phyloP scores from a whole-genome alignment of 2,888 invertebrate genomes.

The Aquatica leii region DNA sequence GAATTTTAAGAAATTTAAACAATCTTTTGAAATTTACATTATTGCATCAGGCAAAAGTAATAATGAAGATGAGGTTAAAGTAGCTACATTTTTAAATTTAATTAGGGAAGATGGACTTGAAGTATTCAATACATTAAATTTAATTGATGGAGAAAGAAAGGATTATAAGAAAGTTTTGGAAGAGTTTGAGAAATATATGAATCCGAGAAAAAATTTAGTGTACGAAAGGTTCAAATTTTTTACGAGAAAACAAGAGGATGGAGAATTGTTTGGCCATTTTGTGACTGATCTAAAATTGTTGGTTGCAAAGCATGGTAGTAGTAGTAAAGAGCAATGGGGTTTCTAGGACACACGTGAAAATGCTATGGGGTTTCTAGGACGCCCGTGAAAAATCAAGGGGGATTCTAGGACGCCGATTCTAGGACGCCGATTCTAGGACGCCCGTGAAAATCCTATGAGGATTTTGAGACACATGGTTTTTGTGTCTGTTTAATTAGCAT shows the following conservation, averaged over 20 bases:
- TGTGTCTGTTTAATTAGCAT: too few species aligned
- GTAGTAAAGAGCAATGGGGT: too few species aligned
- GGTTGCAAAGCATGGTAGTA: too few species aligned
- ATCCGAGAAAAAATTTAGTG: not conserved
- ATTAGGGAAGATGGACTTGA: not conserved
- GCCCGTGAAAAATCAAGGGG: too few species aligned
- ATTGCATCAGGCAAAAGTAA: conserved; percentile 39
- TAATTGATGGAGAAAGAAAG: not conserved
- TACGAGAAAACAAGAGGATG: not conserved
- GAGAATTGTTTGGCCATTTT: not conserved
- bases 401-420: too few species aligned
- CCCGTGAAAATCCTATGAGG: too few species aligned
- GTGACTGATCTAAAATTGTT: not conserved
- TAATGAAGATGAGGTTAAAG: conserved; percentile 14
- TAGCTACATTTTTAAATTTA: not conserved
- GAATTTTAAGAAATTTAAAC: conserved; percentile 42
- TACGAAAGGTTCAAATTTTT: not conserved
- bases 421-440: too few species aligned
- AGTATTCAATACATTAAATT: not conserved
- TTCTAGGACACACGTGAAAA: too few species aligned
- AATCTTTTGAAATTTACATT: conserved; percentile 41
- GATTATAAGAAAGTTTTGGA: not conserved
- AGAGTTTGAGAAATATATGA: not conserved
- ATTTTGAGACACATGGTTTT: too few species aligned
- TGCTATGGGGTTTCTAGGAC: too few species aligned